phyloP scores from a whole-genome alignment of 2,888 invertebrate genomes.

The Nematopogon swammerdamellus region DNA sequence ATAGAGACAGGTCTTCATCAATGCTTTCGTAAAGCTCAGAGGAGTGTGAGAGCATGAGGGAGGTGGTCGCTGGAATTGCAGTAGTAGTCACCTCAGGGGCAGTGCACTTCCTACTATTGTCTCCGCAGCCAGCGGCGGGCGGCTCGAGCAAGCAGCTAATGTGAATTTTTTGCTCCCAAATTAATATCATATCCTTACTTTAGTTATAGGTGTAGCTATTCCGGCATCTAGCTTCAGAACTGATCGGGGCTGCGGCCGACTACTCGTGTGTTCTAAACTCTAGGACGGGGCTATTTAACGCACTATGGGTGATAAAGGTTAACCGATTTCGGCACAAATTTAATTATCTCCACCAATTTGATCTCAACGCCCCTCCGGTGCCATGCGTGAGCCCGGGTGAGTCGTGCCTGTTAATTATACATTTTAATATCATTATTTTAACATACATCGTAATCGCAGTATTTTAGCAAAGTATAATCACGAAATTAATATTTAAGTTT shows the following conservation, averaged over 20 bases:
- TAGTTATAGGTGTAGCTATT: background rate
- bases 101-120: no score
- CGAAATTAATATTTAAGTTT: slow-evolving; percentile 48
- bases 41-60: no score
- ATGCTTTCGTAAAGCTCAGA: no score
- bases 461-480: slow-evolving; percentile 44
- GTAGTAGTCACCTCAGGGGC: no score
- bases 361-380: background rate
- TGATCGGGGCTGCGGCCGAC: background rate
- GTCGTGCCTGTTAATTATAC: slow-evolving; percentile 30
- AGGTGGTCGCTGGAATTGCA: no score
- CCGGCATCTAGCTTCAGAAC: background rate
- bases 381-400: background rate
- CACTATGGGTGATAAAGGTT: background rate
- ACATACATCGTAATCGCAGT: slow-evolving; percentile 49
- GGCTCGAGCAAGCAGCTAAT: background rate
- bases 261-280: background rate
- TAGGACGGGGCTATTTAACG: background rate
- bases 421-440: slow-evolving; percentile 50
- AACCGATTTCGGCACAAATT: background rate
- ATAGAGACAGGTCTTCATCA: no score
- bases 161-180: background rate
- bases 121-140: no score
- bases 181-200: background rate
- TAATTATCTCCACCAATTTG: background rate